phyloP scores from a whole-genome alignment of 2,797 vertebrate genomes.

The Meriones psammophilus region DNA sequence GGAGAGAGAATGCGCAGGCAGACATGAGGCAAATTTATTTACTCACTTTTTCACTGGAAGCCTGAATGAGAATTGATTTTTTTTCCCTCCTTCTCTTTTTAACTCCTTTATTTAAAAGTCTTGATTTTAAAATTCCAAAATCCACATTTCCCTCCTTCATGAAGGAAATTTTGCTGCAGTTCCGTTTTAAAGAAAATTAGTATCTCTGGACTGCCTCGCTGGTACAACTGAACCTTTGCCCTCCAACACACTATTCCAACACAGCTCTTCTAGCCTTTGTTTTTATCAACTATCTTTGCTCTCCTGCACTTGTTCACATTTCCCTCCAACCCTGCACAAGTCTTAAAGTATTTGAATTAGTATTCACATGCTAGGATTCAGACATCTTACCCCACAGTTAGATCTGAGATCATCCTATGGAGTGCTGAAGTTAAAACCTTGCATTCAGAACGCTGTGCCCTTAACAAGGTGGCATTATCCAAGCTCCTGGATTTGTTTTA shows the following conservation, averaged over 20 bases:
- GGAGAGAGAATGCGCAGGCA: slow-evolving; percentile 44
- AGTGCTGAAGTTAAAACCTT: background rate
- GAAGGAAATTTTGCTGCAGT: slow-evolving; percentile 62
- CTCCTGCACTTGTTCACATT: background rate
- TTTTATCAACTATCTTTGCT: background rate
- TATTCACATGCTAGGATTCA: background rate
- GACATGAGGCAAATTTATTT: slow-evolving; percentile 72
- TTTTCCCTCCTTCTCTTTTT: background rate
- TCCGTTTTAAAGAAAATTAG: slow-evolving; percentile 72
- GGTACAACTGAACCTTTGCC: slow-evolving; percentile 70
- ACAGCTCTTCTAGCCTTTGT: slow-evolving; percentile 60
- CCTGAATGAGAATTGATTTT: slow-evolving; percentile 26
- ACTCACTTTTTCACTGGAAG: slow-evolving; percentile 47
- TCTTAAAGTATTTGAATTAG: background rate
- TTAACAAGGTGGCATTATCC: background rate
- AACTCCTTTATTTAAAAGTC: slow-evolving; percentile 36
- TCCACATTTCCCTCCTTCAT: slow-evolving; percentile 22
- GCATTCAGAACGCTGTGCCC: background rate
- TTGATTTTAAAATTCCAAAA: slow-evolving; percentile 19
- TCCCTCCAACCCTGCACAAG: background rate
- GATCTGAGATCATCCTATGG: background rate
- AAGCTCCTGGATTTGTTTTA: background rate
- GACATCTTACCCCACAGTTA: background rate
- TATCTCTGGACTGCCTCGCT: slow-evolving; percentile 64
- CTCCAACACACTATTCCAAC: slow-evolving; percentile 71